Evolutionary conservation across 2,888 invertebrate genomes (phyloP).

Genomic region (Ctena decussata): DNA sequence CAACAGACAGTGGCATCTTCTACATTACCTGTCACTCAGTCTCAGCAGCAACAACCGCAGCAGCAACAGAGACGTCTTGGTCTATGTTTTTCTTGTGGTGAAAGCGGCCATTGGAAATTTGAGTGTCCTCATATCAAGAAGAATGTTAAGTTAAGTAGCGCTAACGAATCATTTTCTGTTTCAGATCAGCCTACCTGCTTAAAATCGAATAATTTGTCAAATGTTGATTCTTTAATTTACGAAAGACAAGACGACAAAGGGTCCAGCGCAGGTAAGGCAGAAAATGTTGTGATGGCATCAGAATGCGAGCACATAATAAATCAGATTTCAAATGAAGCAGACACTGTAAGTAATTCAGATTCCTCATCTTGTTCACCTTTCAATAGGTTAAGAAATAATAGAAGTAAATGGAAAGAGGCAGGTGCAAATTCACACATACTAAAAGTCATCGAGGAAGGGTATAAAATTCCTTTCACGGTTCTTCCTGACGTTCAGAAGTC

Average conservation of each 20-base stretch:
- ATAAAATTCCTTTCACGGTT: slow-evolving; percentile 43
- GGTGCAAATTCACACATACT: neutral
- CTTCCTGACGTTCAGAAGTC: slow-evolving; percentile 4
- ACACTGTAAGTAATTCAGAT: too few relatives aligned
- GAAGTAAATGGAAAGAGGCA: neutral
- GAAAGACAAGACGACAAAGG: too few relatives aligned
- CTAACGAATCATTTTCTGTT: neutral
- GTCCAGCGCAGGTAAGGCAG: neutral
- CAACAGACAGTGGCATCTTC: neutral
- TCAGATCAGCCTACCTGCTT: too few relatives aligned
- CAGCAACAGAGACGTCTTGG: neutral
- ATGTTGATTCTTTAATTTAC: too few relatives aligned
- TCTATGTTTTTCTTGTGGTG: neutral
- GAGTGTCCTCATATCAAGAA: neutral
- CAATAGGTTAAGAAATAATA: neutral
- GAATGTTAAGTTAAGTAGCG: neutral
- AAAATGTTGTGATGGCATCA: neutral
- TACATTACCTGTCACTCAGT: neutral
- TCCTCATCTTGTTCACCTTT: neutral
- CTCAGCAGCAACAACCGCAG: neutral
- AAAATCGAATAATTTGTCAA: too few relatives aligned
- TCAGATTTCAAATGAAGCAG: too few relatives aligned
- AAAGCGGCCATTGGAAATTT: neutral
- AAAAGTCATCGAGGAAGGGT: neutral
- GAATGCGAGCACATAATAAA: neutral